Conservation (phyloP, 2,113 vertebrate genomes). For the Campylomormyrus tamandua region DNA sequence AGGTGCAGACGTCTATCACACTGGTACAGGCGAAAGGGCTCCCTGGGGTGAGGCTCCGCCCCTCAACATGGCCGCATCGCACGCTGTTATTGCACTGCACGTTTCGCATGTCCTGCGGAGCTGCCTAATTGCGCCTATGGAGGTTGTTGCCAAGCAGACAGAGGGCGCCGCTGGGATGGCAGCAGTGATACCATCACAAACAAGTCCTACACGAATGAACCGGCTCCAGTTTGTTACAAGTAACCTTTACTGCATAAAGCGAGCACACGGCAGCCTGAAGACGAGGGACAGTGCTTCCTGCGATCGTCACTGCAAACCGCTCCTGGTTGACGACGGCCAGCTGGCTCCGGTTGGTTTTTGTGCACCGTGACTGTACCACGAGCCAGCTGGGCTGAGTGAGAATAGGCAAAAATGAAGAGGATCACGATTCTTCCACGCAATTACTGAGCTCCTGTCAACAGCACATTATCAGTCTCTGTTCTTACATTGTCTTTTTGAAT, state of each 20-base stretch:
- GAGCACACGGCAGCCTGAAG: not conserved
- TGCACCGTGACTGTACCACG: not conserved
- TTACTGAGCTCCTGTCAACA: not conserved
- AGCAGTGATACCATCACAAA: not conserved
- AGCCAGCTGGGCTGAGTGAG: not conserved
- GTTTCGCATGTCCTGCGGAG: slow-evolving; percentile 30
- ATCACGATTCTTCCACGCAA: not conserved
- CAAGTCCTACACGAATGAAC: not conserved
- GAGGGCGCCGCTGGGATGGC: not conserved
- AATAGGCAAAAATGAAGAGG: not conserved
- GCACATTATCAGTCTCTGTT: not conserved
- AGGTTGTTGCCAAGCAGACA: slow-evolving; percentile 14
- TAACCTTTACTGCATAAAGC: not conserved
- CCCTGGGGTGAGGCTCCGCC: slow-evolving; percentile 8
- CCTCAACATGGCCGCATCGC: not conserved
- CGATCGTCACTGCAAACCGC: not conserved
- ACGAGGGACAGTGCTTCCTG: not conserved
- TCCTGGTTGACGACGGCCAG: not conserved
- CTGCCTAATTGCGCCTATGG: slow-evolving; percentile 30
- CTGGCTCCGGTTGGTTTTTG: not conserved
- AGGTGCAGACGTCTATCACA: not conserved
- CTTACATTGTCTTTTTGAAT: not conserved
- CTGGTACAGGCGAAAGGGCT: not conserved
- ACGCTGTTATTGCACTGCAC: slow-evolving; percentile 31
- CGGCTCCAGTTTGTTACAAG: not conserved